Evolutionary conservation across 2,797 vertebrate species (phyloP), one percentile per base, ranked within the genome.

Genomic region (Antrozous pallidus): DNA sequence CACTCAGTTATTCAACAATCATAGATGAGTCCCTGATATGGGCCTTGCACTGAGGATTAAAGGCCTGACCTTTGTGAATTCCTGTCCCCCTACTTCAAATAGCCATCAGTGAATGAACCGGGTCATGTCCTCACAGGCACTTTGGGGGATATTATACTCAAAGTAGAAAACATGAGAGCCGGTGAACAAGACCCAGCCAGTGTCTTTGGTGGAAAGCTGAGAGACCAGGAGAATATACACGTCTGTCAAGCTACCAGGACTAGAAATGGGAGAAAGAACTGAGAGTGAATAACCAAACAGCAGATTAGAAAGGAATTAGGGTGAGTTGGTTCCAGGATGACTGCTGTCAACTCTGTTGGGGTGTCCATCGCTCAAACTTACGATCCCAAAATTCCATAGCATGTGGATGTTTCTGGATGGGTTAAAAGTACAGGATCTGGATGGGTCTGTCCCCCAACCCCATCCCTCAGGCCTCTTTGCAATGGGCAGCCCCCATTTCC

Each of bases 221-320:
- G 92, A 93, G 40, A 88, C 24, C n/a, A 74, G 65, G 69, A 92
- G 54, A 87, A 33, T 18, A 36, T 3, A 36, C 0, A 22, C 33
- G 16, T 88, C 92, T 94, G 90, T 94, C 86, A 97, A 82, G 40
- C 54, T 79, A 69, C 36, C n/a, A 18, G 79, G 67, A 20, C 40
- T 77, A 31, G 70, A 90, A 89, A 77, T 70, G 54, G 81, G 38
- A 95, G 90, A 77, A 3, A 89, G 91, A 96, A 96, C 61, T 79
- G 93, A 87, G 83, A 91, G 13, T 88, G 24, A 0, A 65, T 75
- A 79, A 67, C 56, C 86, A 65, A 90, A 95, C 11, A 88, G 28
- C 75, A 94, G 94, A 81, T 95, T 83, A 89, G 87, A 77, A 93
- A 69, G 80, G 79, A 89, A 85, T 96, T 81, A 89, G 31, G 56